Evolutionary conservation across 2,113 vertebrate genomes (phyloP).

Genomic region (Gymnobelideus leadbeateri): DNA sequence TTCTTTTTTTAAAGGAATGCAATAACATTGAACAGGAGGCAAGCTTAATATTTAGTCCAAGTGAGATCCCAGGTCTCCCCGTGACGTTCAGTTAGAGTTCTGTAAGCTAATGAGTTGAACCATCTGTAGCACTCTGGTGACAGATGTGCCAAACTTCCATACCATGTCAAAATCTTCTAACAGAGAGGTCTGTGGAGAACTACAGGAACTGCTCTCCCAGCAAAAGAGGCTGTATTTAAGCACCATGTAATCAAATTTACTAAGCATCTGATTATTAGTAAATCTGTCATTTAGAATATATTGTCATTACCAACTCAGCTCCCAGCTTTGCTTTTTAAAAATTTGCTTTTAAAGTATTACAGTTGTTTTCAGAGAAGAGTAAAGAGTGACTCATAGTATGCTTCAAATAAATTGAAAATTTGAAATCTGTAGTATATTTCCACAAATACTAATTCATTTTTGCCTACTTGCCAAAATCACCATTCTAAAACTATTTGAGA

Average conservation of each 20-base stretch:
- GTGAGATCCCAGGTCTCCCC: slow-evolving; percentile 73
- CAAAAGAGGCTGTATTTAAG: slow-evolving; percentile 12
- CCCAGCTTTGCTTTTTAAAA: slow-evolving; percentile 23
- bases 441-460: not conserved
- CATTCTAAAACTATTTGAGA: slow-evolving; percentile 37
- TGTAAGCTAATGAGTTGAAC: slow-evolving; percentile 81
- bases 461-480: slow-evolving; percentile 35
- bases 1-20: slow-evolving; percentile 58
- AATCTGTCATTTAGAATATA: not conserved
- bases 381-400: slow-evolving; percentile 51
- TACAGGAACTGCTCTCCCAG: slow-evolving; percentile 22
- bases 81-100: slow-evolving; percentile 76
- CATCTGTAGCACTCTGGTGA: slow-evolving; percentile 81
- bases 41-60: slow-evolving; percentile 76
- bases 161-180: slow-evolving; percentile 66
- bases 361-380: slow-evolving; percentile 36
- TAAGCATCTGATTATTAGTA: slow-evolving; percentile 42
- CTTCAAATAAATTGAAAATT: slow-evolving; percentile 33
- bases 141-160: slow-evolving; percentile 77
- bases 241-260: slow-evolving; percentile 46
- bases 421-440: not conserved
- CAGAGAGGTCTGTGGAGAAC: slow-evolving; percentile 52
- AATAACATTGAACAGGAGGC: slow-evolving; percentile 82
- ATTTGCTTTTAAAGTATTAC: slow-evolving; percentile 43
- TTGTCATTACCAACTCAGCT: slow-evolving; percentile 10